Evolutionary conservation across 2,113 vertebrate species (phyloP).

Genomic region (Danionella cerebrum): DNA sequence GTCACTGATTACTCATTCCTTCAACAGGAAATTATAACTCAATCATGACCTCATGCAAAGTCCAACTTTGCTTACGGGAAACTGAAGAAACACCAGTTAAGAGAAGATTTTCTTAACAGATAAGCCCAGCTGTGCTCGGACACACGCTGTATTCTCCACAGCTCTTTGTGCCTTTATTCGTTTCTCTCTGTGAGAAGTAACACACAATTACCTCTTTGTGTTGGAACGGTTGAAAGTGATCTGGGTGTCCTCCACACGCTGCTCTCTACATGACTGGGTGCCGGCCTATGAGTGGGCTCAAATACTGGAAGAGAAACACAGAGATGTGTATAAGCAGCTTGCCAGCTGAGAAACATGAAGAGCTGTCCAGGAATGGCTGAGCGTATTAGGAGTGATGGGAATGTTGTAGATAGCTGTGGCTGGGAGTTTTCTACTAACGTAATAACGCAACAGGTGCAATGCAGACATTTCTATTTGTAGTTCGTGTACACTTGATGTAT

Average conservation of each 20-base stretch:
- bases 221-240: constrained; percentile 43
- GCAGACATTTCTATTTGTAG: constrained; percentile 33
- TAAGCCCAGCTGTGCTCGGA: background rate
- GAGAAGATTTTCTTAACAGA: background rate
- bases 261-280: constrained; percentile 53
- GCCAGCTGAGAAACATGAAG: background rate
- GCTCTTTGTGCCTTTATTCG: constrained; percentile 24
- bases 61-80: background rate
- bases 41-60: background rate
- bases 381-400: background rate
- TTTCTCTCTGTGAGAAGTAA: constrained; percentile 20
- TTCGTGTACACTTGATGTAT: background rate
- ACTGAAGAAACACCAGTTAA: background rate
- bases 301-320: constrained; percentile 30
- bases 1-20: background rate
- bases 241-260: constrained; percentile 30
- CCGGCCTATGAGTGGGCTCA: constrained; percentile 24
- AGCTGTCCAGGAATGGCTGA: background rate
- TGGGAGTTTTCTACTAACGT: background rate
- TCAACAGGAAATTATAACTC: background rate
- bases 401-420: background rate
- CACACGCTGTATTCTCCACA: background rate
- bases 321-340: background rate
- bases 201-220: constrained; percentile 55
- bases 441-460: constrained; percentile 27